Percentiles rank a stretch among this genome's conserved stretches.
phyloP scores from a whole-genome alignment of 2,888 invertebrate genomes.

The Agrotis segetum region DNA sequence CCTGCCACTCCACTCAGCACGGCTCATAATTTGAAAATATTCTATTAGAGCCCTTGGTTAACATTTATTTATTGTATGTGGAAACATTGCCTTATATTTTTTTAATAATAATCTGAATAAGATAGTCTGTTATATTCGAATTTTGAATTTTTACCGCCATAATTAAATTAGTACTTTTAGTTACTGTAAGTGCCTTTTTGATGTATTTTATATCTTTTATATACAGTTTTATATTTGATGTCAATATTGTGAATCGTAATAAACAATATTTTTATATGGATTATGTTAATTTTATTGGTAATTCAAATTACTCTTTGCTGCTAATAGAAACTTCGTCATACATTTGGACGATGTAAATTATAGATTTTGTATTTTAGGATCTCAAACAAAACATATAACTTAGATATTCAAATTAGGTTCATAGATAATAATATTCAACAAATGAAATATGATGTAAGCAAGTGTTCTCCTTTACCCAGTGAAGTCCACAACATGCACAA shows the following conservation, averaged over 20 bases:
- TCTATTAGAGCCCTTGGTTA: too few relatives aligned
- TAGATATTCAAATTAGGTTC: too few relatives aligned
- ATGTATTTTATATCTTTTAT: slow-evolving; percentile 70
- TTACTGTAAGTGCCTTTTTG: slow-evolving; percentile 69
- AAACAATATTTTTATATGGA: slow-evolving; percentile 61
- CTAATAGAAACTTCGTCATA: neutral
- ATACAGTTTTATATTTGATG: slow-evolving; percentile 65
- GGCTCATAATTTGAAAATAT: too few relatives aligned
- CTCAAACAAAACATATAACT: too few relatives aligned
- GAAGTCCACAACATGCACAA: too few relatives aligned
- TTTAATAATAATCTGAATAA: slow-evolving; percentile 19
- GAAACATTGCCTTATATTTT: slow-evolving; percentile 16
- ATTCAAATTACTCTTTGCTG: neutral
- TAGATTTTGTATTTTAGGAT: too few relatives aligned
- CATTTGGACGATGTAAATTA: too few relatives aligned
- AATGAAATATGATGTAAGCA: too few relatives aligned
- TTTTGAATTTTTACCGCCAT: slow-evolving; percentile 65
- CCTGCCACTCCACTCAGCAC: too few relatives aligned
- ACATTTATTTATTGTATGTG: neutral
- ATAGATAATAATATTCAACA: too few relatives aligned
- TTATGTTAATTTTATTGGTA: slow-evolving; percentile 3
- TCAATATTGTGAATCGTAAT: slow-evolving; percentile 66
- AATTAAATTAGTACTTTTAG: slow-evolving; percentile 45
- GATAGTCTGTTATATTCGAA: slow-evolving; percentile 47
- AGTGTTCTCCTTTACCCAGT: too few relatives aligned